Conservation (phyloP, 30 jellyfish, hydroid and myxozoan genomes). For the Turritopsis dohrnii region DNA sequence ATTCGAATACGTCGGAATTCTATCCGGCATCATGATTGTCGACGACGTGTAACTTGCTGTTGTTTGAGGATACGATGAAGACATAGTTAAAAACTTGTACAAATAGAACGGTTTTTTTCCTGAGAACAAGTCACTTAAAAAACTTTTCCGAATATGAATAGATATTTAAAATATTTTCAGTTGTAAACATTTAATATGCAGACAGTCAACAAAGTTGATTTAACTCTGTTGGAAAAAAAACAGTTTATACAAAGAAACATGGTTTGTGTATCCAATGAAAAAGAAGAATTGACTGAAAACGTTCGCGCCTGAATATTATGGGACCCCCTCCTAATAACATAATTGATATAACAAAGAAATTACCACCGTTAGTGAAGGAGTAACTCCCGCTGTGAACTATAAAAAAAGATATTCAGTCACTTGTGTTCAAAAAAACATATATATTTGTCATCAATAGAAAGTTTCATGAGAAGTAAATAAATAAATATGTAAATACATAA, state of each 20-base stretch:
- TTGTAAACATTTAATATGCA: background rate
- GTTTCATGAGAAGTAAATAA: background rate
- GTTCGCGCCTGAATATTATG: background rate
- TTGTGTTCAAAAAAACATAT: background rate
- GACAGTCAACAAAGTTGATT: slow-evolving; percentile 6
- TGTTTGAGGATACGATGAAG: slow-evolving; percentile 15
- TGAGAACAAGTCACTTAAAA: background rate
- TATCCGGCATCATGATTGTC: slow-evolving; percentile 18
- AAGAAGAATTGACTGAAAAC: background rate
- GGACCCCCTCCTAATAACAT: background rate
- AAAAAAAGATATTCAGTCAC: background rate
- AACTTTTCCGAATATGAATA: background rate
- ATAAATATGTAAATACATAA: no score
- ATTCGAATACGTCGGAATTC: slow-evolving; percentile 9
- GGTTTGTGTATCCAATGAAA: background rate
- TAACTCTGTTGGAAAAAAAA: slow-evolving; percentile 12
- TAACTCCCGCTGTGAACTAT: background rate
- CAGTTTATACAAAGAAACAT: background rate
- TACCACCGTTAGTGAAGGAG: background rate
- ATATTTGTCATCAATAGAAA: background rate
- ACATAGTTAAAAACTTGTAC: background rate
- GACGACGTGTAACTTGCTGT: background rate
- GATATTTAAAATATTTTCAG: background rate
- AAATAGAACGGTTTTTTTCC: background rate
- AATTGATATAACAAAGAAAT: background rate